Base-by-base conservation (phyloP, 2,888 invertebrate genomes). In the Bellardia bayeri region DNA sequence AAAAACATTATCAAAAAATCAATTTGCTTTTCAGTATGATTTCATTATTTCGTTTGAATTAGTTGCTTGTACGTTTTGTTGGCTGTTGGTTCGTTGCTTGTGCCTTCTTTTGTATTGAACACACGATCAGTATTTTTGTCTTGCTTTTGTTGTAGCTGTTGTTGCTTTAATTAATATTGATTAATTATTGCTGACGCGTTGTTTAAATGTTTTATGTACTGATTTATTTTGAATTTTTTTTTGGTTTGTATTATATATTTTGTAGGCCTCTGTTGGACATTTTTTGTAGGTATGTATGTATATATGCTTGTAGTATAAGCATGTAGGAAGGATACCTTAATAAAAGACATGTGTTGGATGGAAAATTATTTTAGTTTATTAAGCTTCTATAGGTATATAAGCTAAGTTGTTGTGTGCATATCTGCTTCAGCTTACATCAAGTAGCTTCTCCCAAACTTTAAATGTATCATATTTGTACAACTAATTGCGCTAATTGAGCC, bases 141-240 rank as follows among this genome's bases (percentile, higher is more conserved):
- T 63, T 56, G 51, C 63, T 72, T 3, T 61, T 79, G 78, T 54
- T 75, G 23, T 8, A 76, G 72, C 69, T 81, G 66, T 75, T 88
- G 68, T 88, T 90, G 90, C 87, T 91, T 91, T 91, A 91, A 92
- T 92, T 92, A 92, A 91, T 92, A 91, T 92, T 92, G 92, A 93
- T 92, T 92, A 92, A 92, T 93, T 92, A 92, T 92, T 92, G 91
- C 91, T 91, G 92, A 92, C 93, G 92, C 93, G 92, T 91, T 90
- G 74, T 81, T 71, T 54, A 69, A 74, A 69, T 82, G 82, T 82
- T 81, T 86, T 71, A 49, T 78, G 81, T 69, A 45, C 74, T 79
- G 54, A 68, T 74, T 58, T 58, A 56, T 56, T 56, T 23, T 56
- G 56, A 16, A 16, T 58, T 58, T 13, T 58, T 37, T 49, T 58